Percentiles rank a stretch among this genome's conserved stretches.
Evolutionary conservation across 2,797 vertebrate species (phyloP).

Genomic region (Anas georgica): DNA sequence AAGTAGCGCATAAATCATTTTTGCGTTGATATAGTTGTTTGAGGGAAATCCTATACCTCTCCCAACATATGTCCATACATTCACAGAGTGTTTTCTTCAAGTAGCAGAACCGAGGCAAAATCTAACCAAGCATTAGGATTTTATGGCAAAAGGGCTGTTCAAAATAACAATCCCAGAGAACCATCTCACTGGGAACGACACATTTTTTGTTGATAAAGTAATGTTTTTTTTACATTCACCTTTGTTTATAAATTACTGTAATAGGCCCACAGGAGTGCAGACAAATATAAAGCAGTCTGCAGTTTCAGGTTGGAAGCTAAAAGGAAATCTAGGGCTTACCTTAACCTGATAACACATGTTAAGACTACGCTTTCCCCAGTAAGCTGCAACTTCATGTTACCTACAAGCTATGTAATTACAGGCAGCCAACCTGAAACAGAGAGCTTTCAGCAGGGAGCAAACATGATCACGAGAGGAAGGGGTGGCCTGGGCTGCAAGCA

Average conservation of each 20-base stretch:
- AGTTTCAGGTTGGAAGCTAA: neutral
- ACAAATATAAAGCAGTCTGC: neutral
- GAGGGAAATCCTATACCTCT: neutral
- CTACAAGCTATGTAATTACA: neutral
- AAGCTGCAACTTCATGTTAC: neutral
- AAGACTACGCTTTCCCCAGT: neutral
- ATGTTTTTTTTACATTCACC: neutral
- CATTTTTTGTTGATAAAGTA: neutral
- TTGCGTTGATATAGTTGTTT: neutral
- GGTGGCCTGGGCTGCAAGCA: too few relatives aligned
- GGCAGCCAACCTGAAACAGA: neutral
- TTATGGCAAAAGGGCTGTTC: neutral
- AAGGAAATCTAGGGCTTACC: neutral
- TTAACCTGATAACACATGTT: neutral
- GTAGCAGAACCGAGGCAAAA: neutral
- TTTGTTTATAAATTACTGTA: neutral
- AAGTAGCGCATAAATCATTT: neutral
- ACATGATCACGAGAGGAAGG: neutral
- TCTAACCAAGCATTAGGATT: neutral
- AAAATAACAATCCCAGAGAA: neutral
- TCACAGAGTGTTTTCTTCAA: neutral
- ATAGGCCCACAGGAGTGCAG: neutral
- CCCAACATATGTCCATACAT: neutral
- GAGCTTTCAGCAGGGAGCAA: fast-evolving
- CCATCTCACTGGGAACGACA: neutral